Conservation (phyloP, 2,888 invertebrate genomes). For the Euphydryas editha region DNA sequence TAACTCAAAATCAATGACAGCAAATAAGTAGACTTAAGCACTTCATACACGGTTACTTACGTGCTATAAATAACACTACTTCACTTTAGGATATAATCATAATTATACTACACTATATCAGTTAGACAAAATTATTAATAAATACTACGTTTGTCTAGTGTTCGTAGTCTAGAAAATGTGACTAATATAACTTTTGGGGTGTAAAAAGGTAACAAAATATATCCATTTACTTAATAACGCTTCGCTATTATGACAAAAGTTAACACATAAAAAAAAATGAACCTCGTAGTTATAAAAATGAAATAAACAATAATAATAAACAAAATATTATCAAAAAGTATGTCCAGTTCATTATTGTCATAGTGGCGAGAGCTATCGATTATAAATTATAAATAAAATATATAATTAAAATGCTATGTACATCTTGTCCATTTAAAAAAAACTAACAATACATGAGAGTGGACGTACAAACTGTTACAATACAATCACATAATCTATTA, state of each 20-base stretch:
- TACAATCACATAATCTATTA: conserved; percentile 17
- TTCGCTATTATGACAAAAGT: not conserved
- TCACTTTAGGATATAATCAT: conserved; percentile 9
- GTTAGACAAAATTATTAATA: not conserved
- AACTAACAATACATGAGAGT: conserved; percentile 4
- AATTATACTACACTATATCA: conserved; percentile 1
- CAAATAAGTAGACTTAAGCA: conserved; percentile 17
- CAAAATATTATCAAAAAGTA: not conserved
- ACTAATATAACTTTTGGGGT: not conserved
- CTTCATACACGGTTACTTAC: conserved; percentile 12
- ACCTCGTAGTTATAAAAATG: not conserved
- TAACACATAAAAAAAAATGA: not conserved
- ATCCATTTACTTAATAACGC: not conserved
- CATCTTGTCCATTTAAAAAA: not conserved
- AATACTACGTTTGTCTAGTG: not conserved
- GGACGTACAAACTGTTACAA: conserved; percentile 25
- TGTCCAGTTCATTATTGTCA: not conserved
- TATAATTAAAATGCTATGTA: not conserved
- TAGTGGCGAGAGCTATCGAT: not conserved
- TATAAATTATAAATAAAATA: not conserved
- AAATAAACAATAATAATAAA: not conserved
- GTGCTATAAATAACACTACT: conserved; percentile 9
- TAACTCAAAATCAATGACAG: conserved; percentile 2
- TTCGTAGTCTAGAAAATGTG: not conserved
- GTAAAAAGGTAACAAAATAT: not conserved